phyloP scores from a whole-genome alignment of 1,140 invertebrate species.

The Samia ricini region DNA sequence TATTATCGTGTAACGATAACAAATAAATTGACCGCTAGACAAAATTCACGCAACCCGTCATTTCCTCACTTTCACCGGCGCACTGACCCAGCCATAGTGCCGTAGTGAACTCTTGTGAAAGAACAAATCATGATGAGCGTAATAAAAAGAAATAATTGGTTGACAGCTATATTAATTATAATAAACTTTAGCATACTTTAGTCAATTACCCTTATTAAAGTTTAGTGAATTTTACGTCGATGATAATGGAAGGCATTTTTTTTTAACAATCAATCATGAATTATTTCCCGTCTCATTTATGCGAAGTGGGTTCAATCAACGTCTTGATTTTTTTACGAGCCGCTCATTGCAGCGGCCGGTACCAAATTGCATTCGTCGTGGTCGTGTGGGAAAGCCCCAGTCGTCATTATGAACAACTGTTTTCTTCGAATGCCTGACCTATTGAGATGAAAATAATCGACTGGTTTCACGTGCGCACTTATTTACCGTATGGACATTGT shows the following conservation, averaged over 20 bases:
- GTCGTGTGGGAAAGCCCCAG: neutral
- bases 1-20: neutral
- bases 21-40: neutral
- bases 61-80: conserved; percentile 32
- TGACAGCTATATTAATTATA: neutral
- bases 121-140: neutral
- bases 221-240: too few species aligned
- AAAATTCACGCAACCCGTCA: neutral
- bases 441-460: neutral
- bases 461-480: too few species aligned
- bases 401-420: neutral
- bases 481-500: neutral
- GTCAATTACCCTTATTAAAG: too few species aligned
- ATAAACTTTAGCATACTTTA: too few species aligned
- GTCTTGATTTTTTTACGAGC: conserved; percentile 8
- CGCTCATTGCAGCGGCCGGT: neutral
- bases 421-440: conserved; percentile 3
- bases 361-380: neutral
- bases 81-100: conserved; percentile 1
- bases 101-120: neutral
- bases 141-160: neutral
- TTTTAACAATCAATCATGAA: conserved; percentile 1
- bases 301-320: neutral
- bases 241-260: too few species aligned
- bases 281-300: neutral